Conservation (phyloP, 2,797 vertebrate species). For the Spheniscus humboldti region DNA sequence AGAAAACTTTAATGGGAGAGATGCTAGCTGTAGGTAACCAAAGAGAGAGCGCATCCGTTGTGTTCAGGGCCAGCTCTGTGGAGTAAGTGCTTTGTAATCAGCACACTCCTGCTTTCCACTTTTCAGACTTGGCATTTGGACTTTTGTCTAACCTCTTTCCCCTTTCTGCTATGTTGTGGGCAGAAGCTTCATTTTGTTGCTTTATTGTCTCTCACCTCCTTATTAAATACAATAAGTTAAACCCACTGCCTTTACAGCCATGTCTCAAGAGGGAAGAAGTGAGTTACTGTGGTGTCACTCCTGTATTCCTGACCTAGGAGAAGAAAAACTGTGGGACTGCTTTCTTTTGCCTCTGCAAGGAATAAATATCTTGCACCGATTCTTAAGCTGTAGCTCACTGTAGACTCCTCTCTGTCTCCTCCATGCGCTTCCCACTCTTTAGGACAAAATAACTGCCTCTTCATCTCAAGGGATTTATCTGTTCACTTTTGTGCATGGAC, state of each 20-base stretch:
- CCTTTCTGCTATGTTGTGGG: not conserved
- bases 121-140: not conserved
- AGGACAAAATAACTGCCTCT: constrained; percentile 63
- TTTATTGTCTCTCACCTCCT: constrained; percentile 40
- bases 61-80: not conserved
- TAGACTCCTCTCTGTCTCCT: constrained; percentile 30
- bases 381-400: constrained; percentile 3
- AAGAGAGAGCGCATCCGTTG: accelerated
- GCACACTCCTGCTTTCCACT: not conserved
- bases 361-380: constrained; percentile 37
- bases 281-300: constrained; percentile 43
- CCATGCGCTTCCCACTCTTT: constrained; percentile 56
- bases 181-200: constrained; percentile 42
- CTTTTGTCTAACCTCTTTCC: constrained; percentile 15
- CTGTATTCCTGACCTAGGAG: constrained; percentile 20
- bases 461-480: constrained; percentile 53
- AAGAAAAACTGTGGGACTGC: constrained; percentile 13
- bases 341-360: constrained; percentile 15
- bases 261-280: constrained; percentile 30
- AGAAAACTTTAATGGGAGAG: not conserved
- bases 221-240: constrained; percentile 62
- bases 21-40: not conserved
- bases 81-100: not conserved
- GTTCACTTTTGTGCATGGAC: constrained; percentile 22
- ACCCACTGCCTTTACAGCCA: not conserved